Conservation (phyloP, 2,113 vertebrate genomes). For the Cichladusa arquata region DNA sequence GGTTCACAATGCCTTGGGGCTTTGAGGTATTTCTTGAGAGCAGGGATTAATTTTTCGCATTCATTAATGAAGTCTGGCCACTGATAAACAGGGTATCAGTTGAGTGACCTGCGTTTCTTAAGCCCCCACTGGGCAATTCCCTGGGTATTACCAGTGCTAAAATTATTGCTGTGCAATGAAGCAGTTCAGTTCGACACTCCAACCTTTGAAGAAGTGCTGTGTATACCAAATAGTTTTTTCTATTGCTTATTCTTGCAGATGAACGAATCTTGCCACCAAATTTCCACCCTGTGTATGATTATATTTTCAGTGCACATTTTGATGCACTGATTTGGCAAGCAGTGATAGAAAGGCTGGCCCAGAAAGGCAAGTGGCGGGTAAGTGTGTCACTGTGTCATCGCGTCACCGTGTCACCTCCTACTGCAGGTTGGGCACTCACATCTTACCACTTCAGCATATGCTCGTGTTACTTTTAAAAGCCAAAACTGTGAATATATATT, state of each 20-base stretch:
- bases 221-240: background rate
- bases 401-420: accelerated
- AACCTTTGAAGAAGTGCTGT: background rate
- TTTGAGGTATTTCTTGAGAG: background rate
- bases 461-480: background rate
- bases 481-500: background rate
- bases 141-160: background rate
- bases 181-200: background rate
- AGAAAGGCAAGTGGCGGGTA: conserved; percentile 74
- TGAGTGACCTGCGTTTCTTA: background rate
- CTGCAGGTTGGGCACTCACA: accelerated
- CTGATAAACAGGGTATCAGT: background rate
- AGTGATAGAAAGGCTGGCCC: conserved; percentile 75
- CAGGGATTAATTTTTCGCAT: background rate
- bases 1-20: background rate
- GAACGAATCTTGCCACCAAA: conserved; percentile 14
- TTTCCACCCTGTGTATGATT: conserved; percentile 39
- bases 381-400: background rate
- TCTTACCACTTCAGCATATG: background rate
- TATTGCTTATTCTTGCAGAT: conserved; percentile 29
- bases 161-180: background rate
- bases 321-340: conserved; percentile 66
- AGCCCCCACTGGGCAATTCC: background rate
- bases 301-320: conserved; percentile 54
- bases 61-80: background rate